Percentiles rank a stretch among this genome's conserved stretches.
Evolutionary conservation across 2,797 vertebrate genomes (phyloP).

Genomic region (Myotis daubentonii): DNA sequence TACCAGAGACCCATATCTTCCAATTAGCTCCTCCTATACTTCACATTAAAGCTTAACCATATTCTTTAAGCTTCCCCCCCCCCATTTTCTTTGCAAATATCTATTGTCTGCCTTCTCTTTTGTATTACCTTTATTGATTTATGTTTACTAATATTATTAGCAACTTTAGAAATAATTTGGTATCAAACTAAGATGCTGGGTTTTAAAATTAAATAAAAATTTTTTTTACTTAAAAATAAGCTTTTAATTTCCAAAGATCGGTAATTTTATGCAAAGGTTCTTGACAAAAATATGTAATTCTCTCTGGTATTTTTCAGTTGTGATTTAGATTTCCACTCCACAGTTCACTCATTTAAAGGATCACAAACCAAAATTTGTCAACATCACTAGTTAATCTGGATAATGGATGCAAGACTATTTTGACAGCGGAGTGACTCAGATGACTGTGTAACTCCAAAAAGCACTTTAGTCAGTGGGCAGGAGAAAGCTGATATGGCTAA

Average conservation of each 20-base stretch:
- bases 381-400: not conserved
- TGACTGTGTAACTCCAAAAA: not conserved
- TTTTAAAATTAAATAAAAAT: not conserved
- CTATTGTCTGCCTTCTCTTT: not conserved
- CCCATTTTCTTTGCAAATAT: not conserved
- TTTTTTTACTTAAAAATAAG: not conserved
- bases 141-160: not conserved
- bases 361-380: not conserved
- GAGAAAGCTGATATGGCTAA: not conserved
- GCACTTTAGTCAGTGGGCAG: not conserved
- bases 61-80: not conserved
- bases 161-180: slow-evolving; percentile 23
- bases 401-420: not conserved
- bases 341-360: not conserved
- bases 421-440: not conserved
- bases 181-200: not conserved
- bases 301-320: slow-evolving; percentile 1
- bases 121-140: not conserved
- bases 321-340: slow-evolving; percentile 27
- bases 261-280: slow-evolving; percentile 7
- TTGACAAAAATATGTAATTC: not conserved
- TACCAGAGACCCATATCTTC: not conserved
- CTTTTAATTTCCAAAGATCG: slow-evolving; percentile 6
- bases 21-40: not conserved
- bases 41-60: not conserved